Conservation (phyloP, 1,140 invertebrate species). For the Theocolax elegans region DNA sequence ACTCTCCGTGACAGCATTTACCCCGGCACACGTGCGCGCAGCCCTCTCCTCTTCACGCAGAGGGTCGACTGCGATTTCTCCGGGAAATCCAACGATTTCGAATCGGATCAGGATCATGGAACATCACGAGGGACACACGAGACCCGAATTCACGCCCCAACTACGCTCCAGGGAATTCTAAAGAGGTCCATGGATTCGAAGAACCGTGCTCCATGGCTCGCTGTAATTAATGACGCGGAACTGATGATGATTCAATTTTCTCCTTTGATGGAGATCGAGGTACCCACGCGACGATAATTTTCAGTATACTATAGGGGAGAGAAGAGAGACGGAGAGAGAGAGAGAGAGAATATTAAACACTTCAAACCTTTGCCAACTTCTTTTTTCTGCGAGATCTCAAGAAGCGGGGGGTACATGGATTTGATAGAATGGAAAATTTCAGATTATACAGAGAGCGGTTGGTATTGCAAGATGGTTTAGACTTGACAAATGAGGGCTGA, state of each 20-base stretch:
- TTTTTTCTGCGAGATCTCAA: constrained; percentile 7
- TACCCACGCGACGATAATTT: background rate
- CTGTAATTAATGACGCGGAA: constrained; percentile 37
- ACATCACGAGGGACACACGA: too few species aligned
- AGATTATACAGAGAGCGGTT: too few species aligned
- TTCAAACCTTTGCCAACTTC: background rate
- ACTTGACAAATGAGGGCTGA: too few species aligned
- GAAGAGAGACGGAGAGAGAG: background rate
- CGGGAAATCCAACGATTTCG: constrained; percentile 1
- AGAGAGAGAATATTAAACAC: background rate
- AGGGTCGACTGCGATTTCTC: background rate
- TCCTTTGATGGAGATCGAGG: constrained; percentile 25
- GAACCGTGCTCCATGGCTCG: background rate
- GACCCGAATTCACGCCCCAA: too few species aligned
- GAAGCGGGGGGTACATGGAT: background rate
- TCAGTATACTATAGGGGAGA: background rate
- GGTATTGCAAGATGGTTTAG: too few species aligned
- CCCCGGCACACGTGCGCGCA: background rate
- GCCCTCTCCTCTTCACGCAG: background rate
- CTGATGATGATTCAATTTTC: constrained; percentile 41
- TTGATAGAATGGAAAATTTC: background rate
- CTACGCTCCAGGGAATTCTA: too few species aligned
- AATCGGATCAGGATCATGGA: constrained; percentile 14
- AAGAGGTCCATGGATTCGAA: background rate
- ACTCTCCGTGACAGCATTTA: too few species aligned